Evolutionary conservation across 2,797 vertebrate genomes (phyloP).

Genomic region (Squalus acanthias): DNA sequence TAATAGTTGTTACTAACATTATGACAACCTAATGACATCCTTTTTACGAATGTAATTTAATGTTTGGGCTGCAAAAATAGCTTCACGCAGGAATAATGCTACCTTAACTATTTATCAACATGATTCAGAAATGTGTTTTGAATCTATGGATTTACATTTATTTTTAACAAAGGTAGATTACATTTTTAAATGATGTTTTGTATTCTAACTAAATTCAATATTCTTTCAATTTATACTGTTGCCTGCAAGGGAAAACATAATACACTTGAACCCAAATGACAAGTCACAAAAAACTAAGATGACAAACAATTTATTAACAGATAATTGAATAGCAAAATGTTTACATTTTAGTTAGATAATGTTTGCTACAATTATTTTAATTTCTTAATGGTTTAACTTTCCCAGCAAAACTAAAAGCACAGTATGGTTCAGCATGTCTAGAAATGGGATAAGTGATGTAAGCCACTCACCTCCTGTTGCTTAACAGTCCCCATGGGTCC

Average conservation of each 20-base stretch:
- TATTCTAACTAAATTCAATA: neutral
- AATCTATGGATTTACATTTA: neutral
- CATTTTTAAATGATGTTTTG: neutral
- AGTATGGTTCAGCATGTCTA: neutral
- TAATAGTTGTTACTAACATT: neutral
- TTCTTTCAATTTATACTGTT: constrained; percentile 1
- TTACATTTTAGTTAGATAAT: neutral
- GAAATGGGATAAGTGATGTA: neutral
- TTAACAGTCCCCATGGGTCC: neutral
- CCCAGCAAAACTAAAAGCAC: neutral
- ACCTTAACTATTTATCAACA: neutral
- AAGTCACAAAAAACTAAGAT: neutral
- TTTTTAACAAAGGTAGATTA: neutral
- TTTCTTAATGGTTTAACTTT: neutral
- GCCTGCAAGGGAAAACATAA: neutral
- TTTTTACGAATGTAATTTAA: neutral
- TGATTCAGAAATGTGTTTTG: neutral
- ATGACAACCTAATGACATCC: neutral
- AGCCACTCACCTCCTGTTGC: neutral
- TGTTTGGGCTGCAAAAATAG: neutral
- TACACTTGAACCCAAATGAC: neutral
- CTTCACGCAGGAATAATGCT: neutral
- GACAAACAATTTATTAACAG: neutral
- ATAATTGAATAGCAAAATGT: neutral
- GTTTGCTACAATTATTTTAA: neutral